Evolutionary conservation across 1,140 invertebrate genomes (phyloP).

Genomic region (Drosophila pectinifera): DNA sequence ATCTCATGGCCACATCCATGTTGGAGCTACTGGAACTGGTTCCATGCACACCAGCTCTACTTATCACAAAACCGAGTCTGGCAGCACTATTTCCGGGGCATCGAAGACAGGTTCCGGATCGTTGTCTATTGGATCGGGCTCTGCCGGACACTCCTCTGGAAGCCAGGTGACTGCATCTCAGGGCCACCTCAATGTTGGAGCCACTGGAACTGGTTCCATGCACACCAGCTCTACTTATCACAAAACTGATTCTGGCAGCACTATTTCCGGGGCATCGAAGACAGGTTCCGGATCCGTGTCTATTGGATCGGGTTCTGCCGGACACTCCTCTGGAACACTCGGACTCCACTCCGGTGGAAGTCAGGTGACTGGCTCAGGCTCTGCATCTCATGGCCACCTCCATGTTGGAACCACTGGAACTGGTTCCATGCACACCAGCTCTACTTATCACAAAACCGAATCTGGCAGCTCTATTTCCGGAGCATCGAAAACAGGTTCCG

Average conservation of each 20-base stretch:
- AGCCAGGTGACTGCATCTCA: background rate
- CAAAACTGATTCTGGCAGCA: conserved; percentile 2
- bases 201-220: background rate
- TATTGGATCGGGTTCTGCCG: conserved; percentile 2
- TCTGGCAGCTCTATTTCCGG: background rate
- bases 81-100: background rate
- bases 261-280: background rate
- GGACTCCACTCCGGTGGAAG: too few relatives aligned
- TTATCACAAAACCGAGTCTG: conserved; percentile 15
- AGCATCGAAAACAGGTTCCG: background rate
- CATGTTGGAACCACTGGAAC: background rate
- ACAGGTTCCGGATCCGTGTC: background rate
- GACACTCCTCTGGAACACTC: too few relatives aligned
- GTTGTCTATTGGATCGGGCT: background rate
- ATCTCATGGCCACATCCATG: background rate
- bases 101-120: background rate
- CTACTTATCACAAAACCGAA: conserved; percentile 10
- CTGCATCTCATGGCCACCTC: too few relatives aligned
- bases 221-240: conserved; percentile 7
- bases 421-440: background rate
- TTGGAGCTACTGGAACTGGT: background rate
- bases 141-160: too few relatives aligned
- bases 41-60: conserved; percentile 1
- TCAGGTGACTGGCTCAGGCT: background rate
- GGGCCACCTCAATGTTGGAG: background rate